phyloP scores from a whole-genome alignment of 2,113 vertebrate genomes.

The Indicator maculatus region DNA sequence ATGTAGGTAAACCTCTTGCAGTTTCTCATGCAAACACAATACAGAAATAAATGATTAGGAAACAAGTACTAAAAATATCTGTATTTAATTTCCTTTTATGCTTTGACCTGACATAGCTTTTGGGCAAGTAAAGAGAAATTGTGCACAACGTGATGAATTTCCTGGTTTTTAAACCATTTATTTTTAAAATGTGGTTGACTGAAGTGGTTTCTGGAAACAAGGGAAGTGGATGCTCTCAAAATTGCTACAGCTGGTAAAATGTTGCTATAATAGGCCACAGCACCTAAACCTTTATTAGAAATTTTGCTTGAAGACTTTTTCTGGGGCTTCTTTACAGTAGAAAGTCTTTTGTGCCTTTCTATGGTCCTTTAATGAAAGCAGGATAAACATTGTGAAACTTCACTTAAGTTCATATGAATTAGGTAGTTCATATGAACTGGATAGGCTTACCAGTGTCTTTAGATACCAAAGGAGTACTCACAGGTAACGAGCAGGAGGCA shows the following conservation, averaged over 20 bases:
- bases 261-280: not conserved
- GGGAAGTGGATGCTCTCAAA: not conserved
- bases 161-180: not conserved
- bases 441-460: not conserved
- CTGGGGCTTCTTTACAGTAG: slow-evolving; percentile 37
- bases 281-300: slow-evolving; percentile 40
- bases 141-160: not conserved
- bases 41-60: slow-evolving; percentile 7
- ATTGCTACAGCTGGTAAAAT: slow-evolving; percentile 31
- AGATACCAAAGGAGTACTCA: slow-evolving; percentile 12
- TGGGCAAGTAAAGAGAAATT: slow-evolving; percentile 37
- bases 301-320: slow-evolving; percentile 48
- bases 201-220: slow-evolving; percentile 44
- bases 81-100: slow-evolving; percentile 18
- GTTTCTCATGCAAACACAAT: not conserved
- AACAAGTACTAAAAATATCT: slow-evolving; percentile 22
- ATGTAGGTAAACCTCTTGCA: not conserved
- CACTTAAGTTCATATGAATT: not conserved
- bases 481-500: not conserved
- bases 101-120: not conserved
- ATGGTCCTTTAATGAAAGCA: slow-evolving; percentile 29
- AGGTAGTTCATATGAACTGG: not conserved
- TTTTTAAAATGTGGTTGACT: not conserved
- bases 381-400: slow-evolving; percentile 17
- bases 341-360: slow-evolving; percentile 12